Evolutionary conservation across 2,113 vertebrate species (phyloP), one percentile per base, ranked within the genome.

Genomic region (Percopsis transmontana): DNA sequence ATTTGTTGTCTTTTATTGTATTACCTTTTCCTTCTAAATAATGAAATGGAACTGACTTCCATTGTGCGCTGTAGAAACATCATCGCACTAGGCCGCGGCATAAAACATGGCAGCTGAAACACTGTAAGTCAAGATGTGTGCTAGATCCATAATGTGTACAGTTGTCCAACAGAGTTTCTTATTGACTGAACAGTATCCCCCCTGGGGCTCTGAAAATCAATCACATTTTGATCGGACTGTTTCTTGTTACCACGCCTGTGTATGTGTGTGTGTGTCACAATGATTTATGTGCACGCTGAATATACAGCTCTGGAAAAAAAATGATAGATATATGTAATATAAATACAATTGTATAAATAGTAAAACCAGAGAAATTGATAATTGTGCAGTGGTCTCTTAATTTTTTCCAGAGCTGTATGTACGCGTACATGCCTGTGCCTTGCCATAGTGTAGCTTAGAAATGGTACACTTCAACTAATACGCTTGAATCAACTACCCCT

Each of bases 81-180:
- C 1, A 7, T 33, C 27, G 8, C 8, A 7, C 39, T 20, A 23
- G 21, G 10, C 20, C 14, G 2, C 21, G 33, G 52, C 16, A 50
- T n/a, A 53, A 58, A 4, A 20, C 27, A 23, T 16, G 47, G 50
- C 74, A 75, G 69, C 67, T 75, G 62, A 41, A 23, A 52, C 15
- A 16, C 16, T 52, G 68, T 66, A 74, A 66, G 55, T 38, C 41
- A n/a, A 59, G 70, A 77, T 19, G 57, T 68, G 69, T 63, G 74
- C 67, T 24, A 54, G 67, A 81, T 89, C 82, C 82, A 83, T 90
- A 79, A 86, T 84, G 83, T 85, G 79, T 77, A 62, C 72, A 80
- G 78, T 70, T 84, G 85, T 90, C 86, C 76, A 72, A 90, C 87
- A 87, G 76, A 86, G 77, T 87, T 77, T 39, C 59, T 50, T 85